Base-by-base conservation (phyloP, 2,113 vertebrate genomes). In the Barbus barbus region DNA sequence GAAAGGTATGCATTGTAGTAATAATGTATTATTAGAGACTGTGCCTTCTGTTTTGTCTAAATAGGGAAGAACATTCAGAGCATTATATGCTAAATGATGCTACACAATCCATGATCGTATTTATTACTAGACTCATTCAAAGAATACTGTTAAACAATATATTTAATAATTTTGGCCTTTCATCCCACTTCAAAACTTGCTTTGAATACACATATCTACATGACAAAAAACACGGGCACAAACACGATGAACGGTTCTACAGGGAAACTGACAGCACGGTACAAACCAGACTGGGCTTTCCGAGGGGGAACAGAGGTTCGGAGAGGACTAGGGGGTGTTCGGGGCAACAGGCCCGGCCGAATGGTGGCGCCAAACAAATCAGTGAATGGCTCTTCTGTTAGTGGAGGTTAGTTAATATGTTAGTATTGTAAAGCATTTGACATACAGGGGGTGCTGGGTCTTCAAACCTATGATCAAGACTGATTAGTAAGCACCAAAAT, bases 261-360 rank as follows among this genome's bases (percentile, higher is more conserved):
- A 31, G 65, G 81, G 67, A 18, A 53, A 51, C n/a, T n/a, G 28
- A 82, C 16, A 65, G 51, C 38, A 79, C 38, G 16, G 56, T 91
- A 91, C 90, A 86, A 65, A 91, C 90, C 90, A 63, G 75, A 41
- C 24, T 78, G 79, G 67, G 51, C 46, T 83, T 83, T 86, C 69
- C 33, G 82, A 31, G 86, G 75, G 18, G 83, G 65, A 63, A 81
- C 78, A 46, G 88, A 84, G 84, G 86, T 75, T 86, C 38, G 84
- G 60, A 83, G 86, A 61, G 81, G 77, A 73, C 75, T 88, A 88
- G 81, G 33, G 20, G 87, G 83, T 75, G 88, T 83, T 41, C 36
- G 86, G 77, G 90, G 90, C 56, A 90, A 87, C 84, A 90, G 82
- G 53, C 36, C 89, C 11, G 89, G 84, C 48, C 85, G 89, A 73